Base-by-base conservation (phyloP, 2,888 invertebrate species). In the Nematopogon swammerdamellus region DNA sequence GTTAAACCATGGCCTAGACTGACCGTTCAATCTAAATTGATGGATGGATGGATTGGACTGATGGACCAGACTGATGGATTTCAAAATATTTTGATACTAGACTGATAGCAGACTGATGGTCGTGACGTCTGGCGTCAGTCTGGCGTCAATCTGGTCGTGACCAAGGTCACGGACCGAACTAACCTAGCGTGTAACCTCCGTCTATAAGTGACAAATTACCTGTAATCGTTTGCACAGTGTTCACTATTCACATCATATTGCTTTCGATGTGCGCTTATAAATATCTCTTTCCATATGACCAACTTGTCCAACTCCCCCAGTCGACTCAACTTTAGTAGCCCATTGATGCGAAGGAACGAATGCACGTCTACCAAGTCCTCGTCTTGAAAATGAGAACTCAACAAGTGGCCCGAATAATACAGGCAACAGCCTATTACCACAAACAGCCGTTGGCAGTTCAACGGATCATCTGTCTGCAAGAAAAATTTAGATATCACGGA, bases 221-320 rank as follows among this genome's bases (percentile, higher is more conserved):
- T 72, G 50, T 67, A 70, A 52, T 77, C 79, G n/a, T n/a, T n/a
- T n/a, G n/a, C n/a, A n/a, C n/a, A n/a, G n/a, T n/a, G n/a, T n/a
- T n/a, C n/a, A 57, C 56, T 25, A 25, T 25, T 25, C 8, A 25
- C 25, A 6, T 25, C 25, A n/a, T n/a, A n/a, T n/a, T 65, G 65
- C 46, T 63, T 68, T 52, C 77, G 68, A 48, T 70, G 64, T 56
- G 76, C 77, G 61, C 69, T 60, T 19, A 87, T 85, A 65, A 80
- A 88, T 18, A 92, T 86, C 71, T 89, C 88, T 60, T 83, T 85
- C 92, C 92, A 92, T 30, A 90, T 69, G 11, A 91, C 85, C 48
- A 92, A 69, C 55, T 87, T 87, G 19, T 87, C 86, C 0, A 91
- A 75, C 29, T 86, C 83, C 58, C 86, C 88, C 0, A 81, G 82